These are phyloP conservation scores for Apodemus agrarius DNA, from an alignment of 2,797 vertebrate genomes.

Conservation along the genomic window DNA sequence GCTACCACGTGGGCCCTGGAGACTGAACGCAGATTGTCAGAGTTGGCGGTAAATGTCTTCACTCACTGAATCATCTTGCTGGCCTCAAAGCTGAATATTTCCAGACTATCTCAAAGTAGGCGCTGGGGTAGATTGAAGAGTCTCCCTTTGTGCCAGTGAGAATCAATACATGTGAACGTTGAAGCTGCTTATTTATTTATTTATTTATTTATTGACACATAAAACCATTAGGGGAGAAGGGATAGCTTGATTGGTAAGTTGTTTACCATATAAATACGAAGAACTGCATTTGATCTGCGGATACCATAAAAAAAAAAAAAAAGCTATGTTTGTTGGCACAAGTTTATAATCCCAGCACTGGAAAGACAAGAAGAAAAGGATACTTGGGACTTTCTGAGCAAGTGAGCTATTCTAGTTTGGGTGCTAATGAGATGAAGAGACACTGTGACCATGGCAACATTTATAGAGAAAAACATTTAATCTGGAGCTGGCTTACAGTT, in stretches of 20 bases:
- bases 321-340: background rate
- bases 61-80: background rate
- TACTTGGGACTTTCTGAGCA: background rate
- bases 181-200: no score
- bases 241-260: background rate
- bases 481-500: no score
- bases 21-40: background rate
- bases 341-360: background rate
- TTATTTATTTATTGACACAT: background rate
- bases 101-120: background rate
- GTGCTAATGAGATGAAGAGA: background rate
- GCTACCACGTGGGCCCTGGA: background rate
- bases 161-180: background rate
- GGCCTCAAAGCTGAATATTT: background rate
- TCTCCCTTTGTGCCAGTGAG: background rate
- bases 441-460: no score
- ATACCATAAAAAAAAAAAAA: background rate
- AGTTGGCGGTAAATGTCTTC: background rate
- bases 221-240: background rate
- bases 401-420: background rate
- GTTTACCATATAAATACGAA: no score
- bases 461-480: no score
- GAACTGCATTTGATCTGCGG: background rate
- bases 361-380: background rate
- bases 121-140: background rate